Base-by-base conservation (phyloP, 2,888 invertebrate genomes). In the Noctua fimbriata region DNA sequence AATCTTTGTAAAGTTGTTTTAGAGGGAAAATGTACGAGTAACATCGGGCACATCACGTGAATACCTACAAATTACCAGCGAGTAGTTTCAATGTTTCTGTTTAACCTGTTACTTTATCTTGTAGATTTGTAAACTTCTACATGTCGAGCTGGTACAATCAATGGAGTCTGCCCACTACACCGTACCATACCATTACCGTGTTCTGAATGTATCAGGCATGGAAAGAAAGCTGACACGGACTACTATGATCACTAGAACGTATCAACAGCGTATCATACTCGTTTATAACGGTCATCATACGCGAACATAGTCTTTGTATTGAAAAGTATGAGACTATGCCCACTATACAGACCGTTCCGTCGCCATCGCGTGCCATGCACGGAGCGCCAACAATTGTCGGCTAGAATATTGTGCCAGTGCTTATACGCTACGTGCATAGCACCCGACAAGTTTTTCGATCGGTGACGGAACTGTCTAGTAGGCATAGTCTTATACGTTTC, bases 1-100 rank as follows among this genome's bases (percentile, higher is more conserved):
- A 91, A 90, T 91, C 90, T 90, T 89, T 90, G 91, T 90, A 87
- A 89, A 90, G 86, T 88, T 89, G 88, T 91, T 91, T 90, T 87
- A 89, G 86, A 88, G 71, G 82, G 78, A 88, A 89, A 91, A 89
- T 84, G 85, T 89, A 76, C 76, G 76, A 85, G 75, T 76, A 85
- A 81, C 79, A 76, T 74, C 66, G 76, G 78, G 71, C 73, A 84
- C 82, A 81, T 87, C 76, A 85, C 73, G 73, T 49, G 80, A 85
- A 86, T 79, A 82, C 73, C 67, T 79, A 86, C 82, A 82, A 85
- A 86, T 82, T 86, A 84, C 76, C 44, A 79, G 75, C 41, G 14
- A 69, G 76, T 49, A 52, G 55, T 65, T 73, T 58, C 36, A 73
- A 80, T 73, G 41, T 49, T 70, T 21, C 24, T 67, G 72, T 70